Evolutionary conservation across 2,888 invertebrate genomes (phyloP).

Genomic region (Tuberolachnus salignus): DNA sequence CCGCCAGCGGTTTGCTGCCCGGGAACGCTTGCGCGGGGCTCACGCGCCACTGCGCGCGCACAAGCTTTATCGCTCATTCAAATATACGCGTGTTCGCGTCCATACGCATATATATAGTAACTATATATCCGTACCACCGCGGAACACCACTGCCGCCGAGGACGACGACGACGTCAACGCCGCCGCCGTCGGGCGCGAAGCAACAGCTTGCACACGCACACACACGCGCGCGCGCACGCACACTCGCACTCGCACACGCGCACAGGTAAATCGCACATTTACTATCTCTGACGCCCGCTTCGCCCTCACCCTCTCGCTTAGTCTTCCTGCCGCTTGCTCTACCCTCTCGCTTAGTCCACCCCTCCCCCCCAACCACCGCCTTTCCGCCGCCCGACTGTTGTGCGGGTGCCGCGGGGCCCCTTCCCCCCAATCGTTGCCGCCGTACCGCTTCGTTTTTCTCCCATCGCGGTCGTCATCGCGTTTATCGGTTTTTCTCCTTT

Average conservation of each 20-base stretch:
- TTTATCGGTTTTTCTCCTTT: no score
- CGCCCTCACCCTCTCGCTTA: background rate
- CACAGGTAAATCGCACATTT: background rate
- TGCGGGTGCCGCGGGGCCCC: no score
- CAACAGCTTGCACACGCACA: conserved; percentile 44
- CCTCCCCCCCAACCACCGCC: no score
- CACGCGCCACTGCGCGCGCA: background rate
- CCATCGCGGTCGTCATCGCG: no score
- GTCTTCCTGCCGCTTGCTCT: background rate
- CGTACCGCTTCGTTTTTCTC: no score
- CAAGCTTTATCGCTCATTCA: background rate
- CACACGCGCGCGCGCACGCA: background rate
- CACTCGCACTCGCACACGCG: background rate
- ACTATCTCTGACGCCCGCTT: background rate
- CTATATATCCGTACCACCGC: no score
- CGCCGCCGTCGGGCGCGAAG: conserved; percentile 36
- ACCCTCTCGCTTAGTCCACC: background rate
- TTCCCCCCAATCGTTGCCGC: no score
- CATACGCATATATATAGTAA: no score
- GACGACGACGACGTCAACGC: background rate
- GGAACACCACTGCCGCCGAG: background rate
- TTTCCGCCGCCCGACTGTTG: no score
- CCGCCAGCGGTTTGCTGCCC: no score
- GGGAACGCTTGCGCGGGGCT: background rate
- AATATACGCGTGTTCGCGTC: background rate